Evolutionary conservation across 2,797 vertebrate species (phyloP), one percentile per base, ranked within the genome.

Genomic region (Eleutherodactylus coqui): DNA sequence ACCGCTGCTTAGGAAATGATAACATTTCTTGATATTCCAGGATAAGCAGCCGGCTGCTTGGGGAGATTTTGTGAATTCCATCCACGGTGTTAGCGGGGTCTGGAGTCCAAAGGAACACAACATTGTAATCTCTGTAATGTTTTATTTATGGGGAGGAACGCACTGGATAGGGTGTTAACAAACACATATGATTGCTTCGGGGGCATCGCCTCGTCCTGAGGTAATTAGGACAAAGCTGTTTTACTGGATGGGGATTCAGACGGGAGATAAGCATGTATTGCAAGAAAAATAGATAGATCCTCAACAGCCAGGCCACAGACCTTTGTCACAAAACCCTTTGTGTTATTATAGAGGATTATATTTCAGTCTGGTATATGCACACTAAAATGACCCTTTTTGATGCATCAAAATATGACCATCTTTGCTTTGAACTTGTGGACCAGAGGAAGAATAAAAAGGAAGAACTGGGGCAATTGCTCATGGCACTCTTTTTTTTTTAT

Each of bases 141-240:
- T 96, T 96, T 95, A 96, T 96, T 96, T 95, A 96, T 95, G 92
- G 93, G 73, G 90, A 92, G 90, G 84, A 89, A 92, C 67, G 85
- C 90, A 87, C 90, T 90, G 92, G 94, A 93, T 93, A 94, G 94
- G 94, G 93, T 94, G 94, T 95, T 94, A 96, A 95, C 94, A 95
- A 95, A 96, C 95, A 95, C 93, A 95, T 94, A 95, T 95, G 94
- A 96, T 95, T 96, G 95, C 95, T 95, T 96, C 90, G 91, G 94
- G 94, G 95, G 92, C 94, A 90, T 92, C 91, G 89, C 90, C 93
- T 94, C 89, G 67, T 95, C 94, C 95, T 92, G 92, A 94, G 94
- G 95, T 96, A 95, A 96, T 96, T 96, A 96, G 96, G 94, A 95
- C 94, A 93, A 94, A 95, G 93, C 94, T 93, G 92, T 90, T 93